Evolutionary conservation across 2,888 invertebrate genomes (phyloP), one percentile per base, ranked within the genome.

Genomic region (Thecophora atra): DNA sequence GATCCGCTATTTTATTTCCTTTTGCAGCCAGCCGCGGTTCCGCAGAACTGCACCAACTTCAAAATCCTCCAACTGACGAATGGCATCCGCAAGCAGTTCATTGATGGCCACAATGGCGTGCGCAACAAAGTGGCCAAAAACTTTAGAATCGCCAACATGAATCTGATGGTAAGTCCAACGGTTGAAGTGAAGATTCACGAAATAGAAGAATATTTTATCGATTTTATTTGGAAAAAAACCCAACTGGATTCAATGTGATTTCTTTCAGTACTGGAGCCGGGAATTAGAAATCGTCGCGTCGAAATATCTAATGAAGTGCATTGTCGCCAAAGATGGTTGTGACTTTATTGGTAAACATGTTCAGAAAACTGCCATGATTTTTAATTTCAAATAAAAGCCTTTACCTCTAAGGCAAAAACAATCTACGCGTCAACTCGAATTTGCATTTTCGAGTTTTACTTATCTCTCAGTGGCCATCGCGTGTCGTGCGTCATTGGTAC

Each of bases 101-200:
- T 78, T 17, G 42, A 65, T 3, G 79, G 79, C 1, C 79, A 78
- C 17, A 80, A 80, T 75, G 79, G 79, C 2, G 77, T 80, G 65
- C 72, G 47, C 47, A 58, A 58, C 17, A 77, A 78, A 72, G 73
- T 79, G 13, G 79, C 80, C 11, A 56, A 42, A 0, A 71, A 75
- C 56, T 78, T 71, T 66, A n/a, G 56, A 13, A 77, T 80, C 63
- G 75, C 74, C 8, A 79, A 79, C 68, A 79, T 80, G 79, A 77
- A 79, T 70, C 26, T 79, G 5, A 70, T 80, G 75, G 79, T 78
- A 76, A 44, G 28, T 52, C 42, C 5, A n/a, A 76, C 74, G 75
- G 76, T 73, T 76, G 75, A 77, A 75, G 74, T 47, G 47, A 37
- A 17, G 71, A 75, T 37, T 37, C 37, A 11, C 6, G 37, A 37